A percentile compares a stretch with the other conserved stretches of the same genome.
Conservation (phyloP, 2,113 vertebrate species). For the Grammomys dolichurus region DNA sequence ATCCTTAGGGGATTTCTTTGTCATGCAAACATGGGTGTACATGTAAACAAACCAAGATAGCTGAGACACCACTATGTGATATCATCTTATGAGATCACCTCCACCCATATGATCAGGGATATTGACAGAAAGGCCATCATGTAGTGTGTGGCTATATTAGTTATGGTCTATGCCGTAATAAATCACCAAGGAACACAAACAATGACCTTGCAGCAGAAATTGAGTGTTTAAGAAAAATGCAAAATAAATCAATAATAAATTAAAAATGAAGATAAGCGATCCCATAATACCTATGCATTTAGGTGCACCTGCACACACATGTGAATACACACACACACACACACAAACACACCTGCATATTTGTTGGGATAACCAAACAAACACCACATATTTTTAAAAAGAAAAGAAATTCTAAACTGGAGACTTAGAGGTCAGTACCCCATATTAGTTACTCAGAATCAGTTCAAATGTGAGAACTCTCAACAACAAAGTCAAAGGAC, state of each 20-base stretch:
- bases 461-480: neutral
- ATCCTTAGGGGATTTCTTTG: neutral
- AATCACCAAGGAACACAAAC: neutral
- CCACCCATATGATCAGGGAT: neutral
- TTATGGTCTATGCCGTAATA: neutral
- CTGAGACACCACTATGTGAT: neutral
- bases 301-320: neutral
- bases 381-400: neutral
- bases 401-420: neutral
- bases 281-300: neutral
- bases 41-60: neutral
- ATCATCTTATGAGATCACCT: neutral
- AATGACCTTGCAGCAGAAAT: neutral
- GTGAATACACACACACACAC: too few species aligned
- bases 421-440: neutral
- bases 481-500: constrained; percentile 9
- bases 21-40: neutral
- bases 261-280: constrained; percentile 15
- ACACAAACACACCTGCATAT: neutral
- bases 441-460: neutral
- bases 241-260: neutral
- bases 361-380: neutral
- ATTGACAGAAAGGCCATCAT: neutral
- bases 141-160: neutral
- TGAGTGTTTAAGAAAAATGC: neutral